Base-by-base conservation (phyloP, 2,797 vertebrate species). In the Dendrocincla tyrannina region DNA sequence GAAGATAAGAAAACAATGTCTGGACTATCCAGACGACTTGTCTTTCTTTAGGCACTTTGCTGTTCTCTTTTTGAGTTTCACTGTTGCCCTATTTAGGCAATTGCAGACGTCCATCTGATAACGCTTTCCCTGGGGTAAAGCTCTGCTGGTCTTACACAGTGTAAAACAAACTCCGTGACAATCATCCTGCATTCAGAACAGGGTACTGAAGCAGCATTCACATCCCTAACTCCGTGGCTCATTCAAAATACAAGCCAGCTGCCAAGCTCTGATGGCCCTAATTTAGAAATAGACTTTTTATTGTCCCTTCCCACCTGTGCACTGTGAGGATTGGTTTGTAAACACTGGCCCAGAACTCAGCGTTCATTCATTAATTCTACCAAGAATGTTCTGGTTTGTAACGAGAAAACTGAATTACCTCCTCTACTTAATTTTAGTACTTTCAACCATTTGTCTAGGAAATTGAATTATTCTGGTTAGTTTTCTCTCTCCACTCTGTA, bases 351-450 rank as follows among this genome's bases (percentile, higher is more conserved):
- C 44, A 41, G 87, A 24, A 39, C 47, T 69, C 46, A 0, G 28
- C 90, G 12, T 55, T 90, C 85, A 88, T 95, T 95, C 95, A 95
- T 96, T 95, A 83, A 79, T 88, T 93, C 70, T 91, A 91, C 85
- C 83, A 91, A 91, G 93, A 94, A 92, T 89, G 85, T 94, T 83
- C 82, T 86, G 75, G 28, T 88, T 86, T 60, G 53, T 85, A 94
- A 94, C 72, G 53, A 42, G 78, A 87, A 92, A 74, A 89, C 13
- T 68, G 35, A 93, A 93, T 95, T 92, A 88, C 66, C 52, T 70
- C 55, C 74, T 55, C 78, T 67, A 14, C n/a, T 95, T 93, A 93
- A 78, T 84, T 91, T 78, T 88, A 86, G 85, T 69, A 16, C 88
- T 93, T 94, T 79, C 83, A n/a, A 82, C 80, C 64, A 93, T 81